Evolutionary conservation across 2,797 vertebrate genomes (phyloP), one percentile per base, ranked within the genome.

Genomic region (Hydrophis major): DNA sequence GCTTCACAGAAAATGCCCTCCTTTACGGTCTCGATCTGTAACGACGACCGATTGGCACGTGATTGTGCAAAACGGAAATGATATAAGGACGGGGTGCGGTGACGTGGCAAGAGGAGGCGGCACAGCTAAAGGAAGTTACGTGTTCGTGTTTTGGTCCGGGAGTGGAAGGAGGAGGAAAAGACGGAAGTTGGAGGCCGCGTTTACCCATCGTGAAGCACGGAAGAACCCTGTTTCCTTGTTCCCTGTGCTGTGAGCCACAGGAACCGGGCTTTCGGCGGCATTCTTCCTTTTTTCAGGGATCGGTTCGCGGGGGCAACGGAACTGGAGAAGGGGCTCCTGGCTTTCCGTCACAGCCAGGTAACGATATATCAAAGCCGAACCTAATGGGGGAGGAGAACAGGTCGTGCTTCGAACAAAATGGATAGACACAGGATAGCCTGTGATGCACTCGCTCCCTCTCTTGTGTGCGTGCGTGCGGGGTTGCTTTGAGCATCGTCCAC

Each of bases 61-160:
- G 96, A 95, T 28, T 0, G 0, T 7, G 25, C 10, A 60, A 94
- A 91, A 90, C 95, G 96, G 96, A 96, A 96, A 57, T 27, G 92
- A 74, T 27, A 22, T 61, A 12, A 25, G 32, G 91, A 86, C 20
- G 88, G 74, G 59, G 27, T 37, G 87, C 25, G 10, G 92, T 93
- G 89, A 87, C 56, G 91, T 96, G 95, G 95, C 96, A 94, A 83
- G 86, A 53, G 74, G 57, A 66, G 55, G 87, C 11, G 93, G 93
- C 22, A 89, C 50, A 53, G 78, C 74, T 91, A 90, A 91, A 94
- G 97, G 97, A 97, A 98, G 97, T 96, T 96, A 91, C 94, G 97
- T 97, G 94, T 94, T 95, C 96, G 96, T 97, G 97, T 97, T 98
- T 98, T 97, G 97, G 97, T 97, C 95, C 86, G 94, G 57, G 88